Percentiles rank a stretch among this genome's conserved stretches.
Conservation (phyloP, 92 coral and sea anemone genomes). For the Epizoanthus ramosus region DNA sequence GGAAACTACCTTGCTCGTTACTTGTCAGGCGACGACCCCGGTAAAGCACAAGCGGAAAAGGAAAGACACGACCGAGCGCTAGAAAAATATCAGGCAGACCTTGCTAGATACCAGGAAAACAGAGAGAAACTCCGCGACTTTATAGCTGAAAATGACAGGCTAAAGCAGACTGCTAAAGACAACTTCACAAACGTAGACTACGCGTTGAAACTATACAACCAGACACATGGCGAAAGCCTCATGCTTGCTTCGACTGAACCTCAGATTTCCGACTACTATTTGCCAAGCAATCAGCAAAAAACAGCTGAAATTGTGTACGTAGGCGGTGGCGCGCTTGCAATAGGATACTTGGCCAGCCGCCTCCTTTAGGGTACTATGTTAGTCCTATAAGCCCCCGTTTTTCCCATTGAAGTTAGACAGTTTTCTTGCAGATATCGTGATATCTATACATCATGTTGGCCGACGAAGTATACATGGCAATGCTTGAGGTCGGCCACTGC, state of each 20-base stretch:
- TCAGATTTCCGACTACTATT: not conserved
- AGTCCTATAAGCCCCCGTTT: not conserved
- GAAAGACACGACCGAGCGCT: too few species aligned
- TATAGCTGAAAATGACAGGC: not conserved
- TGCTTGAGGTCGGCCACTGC: constrained; percentile 12
- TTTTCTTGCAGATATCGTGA: too few species aligned
- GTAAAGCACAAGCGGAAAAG: too few species aligned
- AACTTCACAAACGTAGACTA: constrained; percentile 8
- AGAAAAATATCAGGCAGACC: too few species aligned
- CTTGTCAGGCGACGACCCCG: too few species aligned
- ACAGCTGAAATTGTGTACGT: not conserved
- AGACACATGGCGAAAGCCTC: not conserved
- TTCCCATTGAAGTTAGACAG: not conserved
- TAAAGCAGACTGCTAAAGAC: not conserved
- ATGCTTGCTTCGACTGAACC: constrained; percentile 6
- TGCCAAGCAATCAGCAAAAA: constrained; percentile 3
- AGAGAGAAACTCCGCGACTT: not conserved
- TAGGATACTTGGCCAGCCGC: not conserved
- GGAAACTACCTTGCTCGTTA: too few species aligned
- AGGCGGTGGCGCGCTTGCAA: constrained; percentile 2
- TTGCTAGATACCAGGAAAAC: too few species aligned
- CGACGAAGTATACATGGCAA: constrained; percentile 37
- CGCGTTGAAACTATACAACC: constrained; percentile 3
- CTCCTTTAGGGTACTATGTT: not conserved
- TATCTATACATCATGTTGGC: not conserved